Base-by-base conservation (phyloP, 2,113 vertebrate species). In the Dipodomys spectabilis region DNA sequence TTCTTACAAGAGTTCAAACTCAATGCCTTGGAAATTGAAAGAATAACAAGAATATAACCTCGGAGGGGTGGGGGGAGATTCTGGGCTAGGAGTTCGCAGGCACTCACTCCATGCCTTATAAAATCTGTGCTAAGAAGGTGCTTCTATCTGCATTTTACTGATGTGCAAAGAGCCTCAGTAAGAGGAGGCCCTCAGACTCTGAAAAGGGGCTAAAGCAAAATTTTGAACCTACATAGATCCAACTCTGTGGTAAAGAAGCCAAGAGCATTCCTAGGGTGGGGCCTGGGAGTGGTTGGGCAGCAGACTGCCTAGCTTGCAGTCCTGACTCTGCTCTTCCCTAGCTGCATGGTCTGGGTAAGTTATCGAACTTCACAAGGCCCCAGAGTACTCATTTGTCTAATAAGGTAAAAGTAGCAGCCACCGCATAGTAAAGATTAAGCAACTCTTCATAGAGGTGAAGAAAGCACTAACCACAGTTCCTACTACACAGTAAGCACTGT, bases 1-100 rank as follows among this genome's bases (percentile, higher is more conserved):
- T 79, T 79, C 82, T 68, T 23, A n/a, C 5, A 73, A 77, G 89
- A 57, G 16, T 32, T 71, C 86, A 85, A 74, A 67, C 28, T 69
- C 3, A n/a, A 16, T 60, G 44, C 72, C 79, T 79, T 25, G 25
- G 49, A 82, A 88, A 67, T 16, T 16, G 3, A 60, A 44, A 68
- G 15, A 39, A 44, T 32, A 78, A 15, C 32, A 27, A 32, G 44
- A 53, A 15, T 5, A 49, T 28, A 20, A 75, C 12, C 13, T 1
- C 0, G 19, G 23, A 60, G 22, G 3, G 23, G 23, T 49, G 22
- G 2, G 11, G 45, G 68, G 27, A 11, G 19, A 73, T 9, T 5
- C 32, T 68, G 35, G 30, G 35, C 18, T 27, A 65, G 53, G 11
- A n/a, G 49, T 68, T 32, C 73, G 71, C 74, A 45, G 22, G 25